These are phyloP conservation scores for Tetheella fluctuosa DNA, from an alignment of 2,888 invertebrate genomes.

Conservation along the genomic window DNA sequence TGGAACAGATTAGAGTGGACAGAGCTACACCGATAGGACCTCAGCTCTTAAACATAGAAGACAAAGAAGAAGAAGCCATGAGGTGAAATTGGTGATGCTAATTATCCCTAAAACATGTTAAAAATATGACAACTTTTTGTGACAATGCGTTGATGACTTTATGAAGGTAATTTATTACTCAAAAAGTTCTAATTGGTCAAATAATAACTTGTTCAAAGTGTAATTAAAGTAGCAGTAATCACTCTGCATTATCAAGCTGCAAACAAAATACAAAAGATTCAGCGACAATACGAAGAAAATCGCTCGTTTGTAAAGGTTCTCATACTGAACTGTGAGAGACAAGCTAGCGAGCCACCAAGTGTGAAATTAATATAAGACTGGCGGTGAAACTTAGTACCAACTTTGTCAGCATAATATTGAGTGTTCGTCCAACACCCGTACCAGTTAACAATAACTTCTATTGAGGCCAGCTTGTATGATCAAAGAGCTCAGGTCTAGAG, in stretches of 20 bases:
- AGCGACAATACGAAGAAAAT: background rate
- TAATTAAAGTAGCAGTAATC: background rate
- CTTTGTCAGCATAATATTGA: slow-evolving; percentile 31
- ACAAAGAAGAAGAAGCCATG: too few relatives aligned
- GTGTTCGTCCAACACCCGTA: slow-evolving; percentile 19
- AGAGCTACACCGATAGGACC: too few relatives aligned
- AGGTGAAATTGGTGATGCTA: too few relatives aligned
- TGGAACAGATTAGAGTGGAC: too few relatives aligned
- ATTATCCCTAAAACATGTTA: too few relatives aligned
- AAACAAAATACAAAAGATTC: background rate
- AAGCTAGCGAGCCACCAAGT: slow-evolving; percentile 26
- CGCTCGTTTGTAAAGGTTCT: background rate
- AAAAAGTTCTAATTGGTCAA: too few relatives aligned
- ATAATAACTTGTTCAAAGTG: too few relatives aligned
- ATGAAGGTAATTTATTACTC: too few relatives aligned
- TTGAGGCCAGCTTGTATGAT: slow-evolving; percentile 1
- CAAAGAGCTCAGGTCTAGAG: slow-evolving; percentile 2
- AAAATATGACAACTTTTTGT: too few relatives aligned
- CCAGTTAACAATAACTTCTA: slow-evolving; percentile 15
- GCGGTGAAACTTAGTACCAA: slow-evolving; percentile 23
- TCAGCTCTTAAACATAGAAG: too few relatives aligned
- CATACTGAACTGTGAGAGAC: slow-evolving; percentile 6
- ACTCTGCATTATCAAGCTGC: background rate
- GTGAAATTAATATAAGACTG: slow-evolving; percentile 37
- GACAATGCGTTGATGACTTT: too few relatives aligned